These are phyloP conservation scores for Stratiomys singularior DNA, from an alignment of 2,888 invertebrate species.

Conservation along the genomic window DNA sequence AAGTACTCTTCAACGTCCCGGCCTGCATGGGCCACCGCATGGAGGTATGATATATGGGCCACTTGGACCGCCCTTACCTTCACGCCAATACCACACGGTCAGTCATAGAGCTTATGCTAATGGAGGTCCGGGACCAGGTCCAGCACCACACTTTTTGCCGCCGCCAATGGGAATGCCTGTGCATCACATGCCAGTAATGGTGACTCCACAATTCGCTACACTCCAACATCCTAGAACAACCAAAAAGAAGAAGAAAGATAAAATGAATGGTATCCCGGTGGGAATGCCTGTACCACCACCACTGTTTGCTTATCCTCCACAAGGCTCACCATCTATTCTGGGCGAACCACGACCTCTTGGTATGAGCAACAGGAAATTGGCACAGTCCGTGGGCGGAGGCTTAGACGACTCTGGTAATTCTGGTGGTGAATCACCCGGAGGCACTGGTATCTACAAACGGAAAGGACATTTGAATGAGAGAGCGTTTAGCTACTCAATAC, in stretches of 20 bases:
- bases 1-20: conserved; percentile 59
- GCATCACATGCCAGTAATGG: conserved; percentile 64
- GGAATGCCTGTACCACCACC: conserved; percentile 68
- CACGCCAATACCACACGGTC: conserved; percentile 68
- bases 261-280: conserved; percentile 64
- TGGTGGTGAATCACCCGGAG: conserved; percentile 70
- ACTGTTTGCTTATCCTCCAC: conserved; percentile 66
- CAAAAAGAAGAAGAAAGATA: conserved; percentile 67
- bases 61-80: conserved; percentile 54
- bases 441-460: conserved; percentile 88
- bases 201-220: conserved; percentile 71
- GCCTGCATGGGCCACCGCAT: conserved; percentile 57
- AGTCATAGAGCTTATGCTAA: conserved; percentile 64
- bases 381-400: conserved; percentile 75
- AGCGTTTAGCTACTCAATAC: conserved; percentile 92
- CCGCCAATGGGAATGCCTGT: conserved; percentile 63
- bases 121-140: conserved; percentile 59
- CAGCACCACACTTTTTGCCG: conserved; percentile 60
- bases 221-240: conserved; percentile 72
- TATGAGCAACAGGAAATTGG: conserved; percentile 70
- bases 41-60: conserved; percentile 67
- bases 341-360: conserved; percentile 69
- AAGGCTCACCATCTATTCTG: conserved; percentile 67
- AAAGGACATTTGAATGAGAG: conserved; percentile 93
- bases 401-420: conserved; percentile 68